phyloP scores from a whole-genome alignment of 1,140 invertebrate genomes.

The Stegodyphus dumicola region DNA sequence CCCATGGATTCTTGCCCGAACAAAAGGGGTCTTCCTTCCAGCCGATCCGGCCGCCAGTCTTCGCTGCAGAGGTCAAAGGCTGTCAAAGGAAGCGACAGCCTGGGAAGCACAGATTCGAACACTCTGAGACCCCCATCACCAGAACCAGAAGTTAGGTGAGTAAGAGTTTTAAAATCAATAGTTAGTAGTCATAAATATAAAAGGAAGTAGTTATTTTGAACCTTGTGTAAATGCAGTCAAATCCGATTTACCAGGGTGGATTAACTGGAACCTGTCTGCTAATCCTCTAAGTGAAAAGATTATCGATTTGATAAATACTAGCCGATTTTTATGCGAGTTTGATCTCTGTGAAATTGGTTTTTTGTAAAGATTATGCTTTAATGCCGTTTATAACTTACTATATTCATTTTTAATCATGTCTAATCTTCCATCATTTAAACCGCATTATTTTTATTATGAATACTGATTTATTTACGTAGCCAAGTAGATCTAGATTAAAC shows the following conservation, averaged over 20 bases:
- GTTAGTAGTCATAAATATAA: background rate
- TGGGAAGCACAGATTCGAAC: conserved; percentile 39
- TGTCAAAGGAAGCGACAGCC: conserved; percentile 43
- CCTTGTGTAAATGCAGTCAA: background rate
- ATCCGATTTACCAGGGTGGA: background rate
- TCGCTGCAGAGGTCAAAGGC: conserved; percentile 42
- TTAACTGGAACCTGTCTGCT: background rate
- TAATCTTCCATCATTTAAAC: too few relatives aligned
- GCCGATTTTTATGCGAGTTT: too few relatives aligned
- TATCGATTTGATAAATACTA: background rate
- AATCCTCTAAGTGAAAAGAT: background rate
- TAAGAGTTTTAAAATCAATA: background rate
- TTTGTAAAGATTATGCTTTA: too few relatives aligned
- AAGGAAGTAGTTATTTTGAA: background rate
- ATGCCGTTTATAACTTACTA: too few relatives aligned
- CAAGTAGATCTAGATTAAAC: too few relatives aligned
- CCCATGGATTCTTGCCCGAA: background rate
- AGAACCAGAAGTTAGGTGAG: conserved; percentile 38
- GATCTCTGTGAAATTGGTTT: too few relatives aligned
- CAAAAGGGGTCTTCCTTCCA: background rate
- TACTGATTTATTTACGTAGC: too few relatives aligned
- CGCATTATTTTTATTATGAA: too few relatives aligned
- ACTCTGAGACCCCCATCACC: conserved; percentile 19
- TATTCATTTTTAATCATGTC: too few relatives aligned
- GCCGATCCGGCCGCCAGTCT: conserved; percentile 22